phyloP scores from a whole-genome alignment of 23 tunicate species.

The Pegea sp. region DNA sequence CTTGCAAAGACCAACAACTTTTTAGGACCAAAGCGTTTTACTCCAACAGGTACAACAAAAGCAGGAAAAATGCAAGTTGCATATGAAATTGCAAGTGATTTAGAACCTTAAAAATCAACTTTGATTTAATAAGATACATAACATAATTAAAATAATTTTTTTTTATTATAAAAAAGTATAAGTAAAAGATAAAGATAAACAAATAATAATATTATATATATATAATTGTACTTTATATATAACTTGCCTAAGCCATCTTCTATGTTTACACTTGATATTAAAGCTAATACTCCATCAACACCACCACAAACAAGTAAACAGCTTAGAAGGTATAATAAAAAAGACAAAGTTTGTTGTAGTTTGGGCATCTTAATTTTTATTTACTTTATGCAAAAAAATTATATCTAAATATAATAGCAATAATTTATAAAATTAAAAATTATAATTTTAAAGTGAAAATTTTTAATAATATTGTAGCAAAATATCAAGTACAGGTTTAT shows the following conservation, averaged over 20 bases:
- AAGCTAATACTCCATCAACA: background rate
- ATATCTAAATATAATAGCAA: too few species aligned
- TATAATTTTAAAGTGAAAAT: too few species aligned
- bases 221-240: background rate
- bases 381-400: too few species aligned
- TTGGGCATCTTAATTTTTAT: too few species aligned
- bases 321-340: background rate
- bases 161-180: background rate
- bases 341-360: too few species aligned
- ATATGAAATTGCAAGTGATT: background rate
- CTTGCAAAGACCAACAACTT: background rate
- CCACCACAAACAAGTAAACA: background rate
- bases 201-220: background rate
- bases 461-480: too few species aligned
- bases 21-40: background rate
- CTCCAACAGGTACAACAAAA: background rate
- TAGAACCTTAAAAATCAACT: background rate
- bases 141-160: background rate
- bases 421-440: too few species aligned
- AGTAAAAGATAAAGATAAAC: background rate
- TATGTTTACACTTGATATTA: background rate
- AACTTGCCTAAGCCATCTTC: background rate
- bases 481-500: too few species aligned
- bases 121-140: background rate
- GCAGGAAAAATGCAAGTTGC: background rate